Evolutionary conservation across 2,113 vertebrate genomes (phyloP), one percentile per base, ranked within the genome.

Genomic region (Xiphophorus hellerii): DNA sequence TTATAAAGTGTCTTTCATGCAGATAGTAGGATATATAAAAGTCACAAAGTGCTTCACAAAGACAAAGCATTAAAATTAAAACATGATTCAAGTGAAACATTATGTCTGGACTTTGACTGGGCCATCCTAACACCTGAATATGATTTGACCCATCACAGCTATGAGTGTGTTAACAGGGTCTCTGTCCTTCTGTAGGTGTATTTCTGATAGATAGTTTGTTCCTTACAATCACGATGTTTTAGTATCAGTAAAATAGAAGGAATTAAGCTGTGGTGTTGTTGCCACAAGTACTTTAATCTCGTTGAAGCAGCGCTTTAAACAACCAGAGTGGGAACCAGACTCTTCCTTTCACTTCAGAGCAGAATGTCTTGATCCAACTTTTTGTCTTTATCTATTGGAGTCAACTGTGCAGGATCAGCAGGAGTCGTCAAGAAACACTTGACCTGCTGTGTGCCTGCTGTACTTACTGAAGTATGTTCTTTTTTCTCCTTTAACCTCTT

Each of bases 261-360:
- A 17, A 58, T 58, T 25, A n/a, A 58, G 51, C 51, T 10, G 51
- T 25, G 22, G 25, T 25, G 8, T 25, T 48, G 17, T 1, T 48
- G 17, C 15, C 17, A 48, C 44, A 48, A 20, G 17, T 48, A 7
- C 44, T 48, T 48, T 48, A 20, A 48, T 20, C 44, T 58, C 3
- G 8, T n/a, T 9, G 22, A 22, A 6, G 25, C 25, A 58, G 25
- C 3, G 9, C 51, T 58, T n/a, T 3, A 58, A 58, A 25, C 17
- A 58, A 58, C 2, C 20, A 10, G 39, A 42, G 39, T 51, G 48
- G 6, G 17, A 51, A 20, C 48, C 15, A 20, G 7, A 58, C 51
- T 22, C 54, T 78, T 63, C 61, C 76, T 78, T 51, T 67, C 76
- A 72, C 69, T 61, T 35, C 29, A 61, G 28, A 63, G 72, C 61